These are phyloP conservation scores for Allobates femoralis DNA, from an alignment of 2,797 vertebrate species.

Conservation along the genomic window DNA sequence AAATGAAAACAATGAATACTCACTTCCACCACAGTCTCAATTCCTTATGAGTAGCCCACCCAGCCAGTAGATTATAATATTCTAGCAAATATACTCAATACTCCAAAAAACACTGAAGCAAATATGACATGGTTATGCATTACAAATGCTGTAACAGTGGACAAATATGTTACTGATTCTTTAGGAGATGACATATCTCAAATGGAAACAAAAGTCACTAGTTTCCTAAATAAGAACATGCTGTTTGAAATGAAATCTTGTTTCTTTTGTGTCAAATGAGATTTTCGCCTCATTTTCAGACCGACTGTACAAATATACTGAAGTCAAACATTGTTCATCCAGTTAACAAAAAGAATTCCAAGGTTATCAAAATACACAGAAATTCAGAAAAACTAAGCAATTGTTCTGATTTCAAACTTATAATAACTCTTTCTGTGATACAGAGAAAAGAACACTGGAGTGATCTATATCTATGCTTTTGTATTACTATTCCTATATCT, in stretches of 20 bases:
- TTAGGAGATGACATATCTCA: neutral
- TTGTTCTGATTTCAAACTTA: conserved; percentile 8
- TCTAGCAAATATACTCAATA: neutral
- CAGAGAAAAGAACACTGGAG: conserved; percentile 44
- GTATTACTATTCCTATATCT: conserved; percentile 54
- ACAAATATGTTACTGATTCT: neutral
- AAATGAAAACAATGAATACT: too few species aligned
- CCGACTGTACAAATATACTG: neutral
- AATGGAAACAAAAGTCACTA: conserved; percentile 11
- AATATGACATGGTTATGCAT: neutral
- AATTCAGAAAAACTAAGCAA: conserved; percentile 15
- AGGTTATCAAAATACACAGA: neutral
- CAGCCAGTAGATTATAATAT: neutral
- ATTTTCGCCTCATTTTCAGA: conserved; percentile 25
- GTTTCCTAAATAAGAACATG: neutral
- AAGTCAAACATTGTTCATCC: conserved; percentile 26
- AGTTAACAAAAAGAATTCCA: conserved; percentile 34
- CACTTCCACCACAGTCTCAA: too few species aligned
- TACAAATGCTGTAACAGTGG: neutral
- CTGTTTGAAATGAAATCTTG: conserved; percentile 14
- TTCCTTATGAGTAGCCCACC: too few species aligned
- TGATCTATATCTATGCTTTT: conserved; percentile 53
- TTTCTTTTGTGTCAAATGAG: conserved; percentile 30
- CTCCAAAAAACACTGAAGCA: neutral
- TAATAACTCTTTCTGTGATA: conserved; percentile 39